Evolutionary conservation across 2,113 vertebrate species (phyloP), one percentile per base, ranked within the genome.

Genomic region (Entosphenus tridentatus): DNA sequence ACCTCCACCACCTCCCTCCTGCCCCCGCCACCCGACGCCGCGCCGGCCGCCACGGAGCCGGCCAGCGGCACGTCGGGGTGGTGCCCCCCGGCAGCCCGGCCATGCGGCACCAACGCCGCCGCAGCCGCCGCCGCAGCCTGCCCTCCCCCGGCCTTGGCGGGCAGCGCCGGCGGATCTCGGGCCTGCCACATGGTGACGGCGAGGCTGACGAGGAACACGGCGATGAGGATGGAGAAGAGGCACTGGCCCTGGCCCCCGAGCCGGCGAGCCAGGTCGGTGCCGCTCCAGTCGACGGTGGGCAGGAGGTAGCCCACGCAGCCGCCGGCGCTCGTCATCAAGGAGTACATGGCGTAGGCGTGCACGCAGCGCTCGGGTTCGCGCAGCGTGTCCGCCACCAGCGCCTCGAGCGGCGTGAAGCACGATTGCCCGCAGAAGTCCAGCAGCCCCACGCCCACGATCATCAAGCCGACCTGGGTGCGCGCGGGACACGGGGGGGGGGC

Each of bases 391-490:
- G 84, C 87, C 58, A 88, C 80, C 73, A 89, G 77, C 0, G 86
- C 86, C 72, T 87, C 86, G 71, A 89, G 73, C 0, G 83, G 85
- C 0, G 86, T 89, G 75, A 88, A 89, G 78, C 86, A 89, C 58
- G 86, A 83, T 75, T 88, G 86, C 59, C 85, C 85, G 0, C 86
- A 89, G 76, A 87, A 88, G 73, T 88, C 83, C 77, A 88, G 72
- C 21, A 89, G 68, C 3, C 82, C 81, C 11, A 86, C 78, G 1
- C 84, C 84, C 58, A 78, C 70, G 67, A 87, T 83, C 21, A 87
- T 80, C 73, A 88, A 82, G 9, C 80, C 69, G 39, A 86, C 71
- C 73, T 87, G 80, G 75, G 85, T 72, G 0, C 82, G 76, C 39
- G 68, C 78, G 78, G 12, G 77, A 11, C 1, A 74, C 56, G 10